Conservation (phyloP, 2,888 invertebrate genomes). For the Crepidodera aurea region DNA sequence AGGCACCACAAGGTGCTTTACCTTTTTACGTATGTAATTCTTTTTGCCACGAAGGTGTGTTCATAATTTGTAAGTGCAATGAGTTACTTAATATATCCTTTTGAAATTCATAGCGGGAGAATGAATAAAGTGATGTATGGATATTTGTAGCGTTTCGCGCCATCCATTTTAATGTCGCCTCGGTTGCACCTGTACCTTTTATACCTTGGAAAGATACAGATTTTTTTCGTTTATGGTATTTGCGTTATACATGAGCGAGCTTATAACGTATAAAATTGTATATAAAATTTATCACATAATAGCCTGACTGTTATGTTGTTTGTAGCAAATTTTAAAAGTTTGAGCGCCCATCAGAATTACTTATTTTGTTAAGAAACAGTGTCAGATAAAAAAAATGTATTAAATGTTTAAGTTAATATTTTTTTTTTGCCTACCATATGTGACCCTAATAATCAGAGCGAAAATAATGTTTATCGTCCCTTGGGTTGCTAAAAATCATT, state of each 20-base stretch:
- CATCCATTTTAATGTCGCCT: not conserved
- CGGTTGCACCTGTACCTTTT: not conserved
- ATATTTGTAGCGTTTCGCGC: not conserved
- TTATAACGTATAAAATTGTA: not conserved
- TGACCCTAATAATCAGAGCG: too few relatives aligned
- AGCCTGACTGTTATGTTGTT: too few relatives aligned
- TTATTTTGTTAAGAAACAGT: too few relatives aligned
- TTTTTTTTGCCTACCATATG: too few relatives aligned
- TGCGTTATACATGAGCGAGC: not conserved
- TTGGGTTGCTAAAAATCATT: too few relatives aligned
- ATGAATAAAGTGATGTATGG: not conserved
- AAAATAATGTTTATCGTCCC: too few relatives aligned
- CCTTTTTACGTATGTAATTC: not conserved
- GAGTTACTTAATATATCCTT: not conserved
- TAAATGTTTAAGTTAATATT: too few relatives aligned
- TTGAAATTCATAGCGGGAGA: not conserved
- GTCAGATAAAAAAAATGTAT: too few relatives aligned
- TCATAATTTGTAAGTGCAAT: not conserved
- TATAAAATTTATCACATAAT: too few relatives aligned
- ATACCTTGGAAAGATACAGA: not conserved
- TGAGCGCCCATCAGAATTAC: too few relatives aligned
- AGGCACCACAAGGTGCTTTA: not conserved
- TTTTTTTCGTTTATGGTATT: not conserved
- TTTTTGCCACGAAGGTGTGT: not conserved
- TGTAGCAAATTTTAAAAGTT: too few relatives aligned